Evolutionary conservation across 2,797 vertebrate genomes (phyloP).

Genomic region (Dipus sagitta): DNA sequence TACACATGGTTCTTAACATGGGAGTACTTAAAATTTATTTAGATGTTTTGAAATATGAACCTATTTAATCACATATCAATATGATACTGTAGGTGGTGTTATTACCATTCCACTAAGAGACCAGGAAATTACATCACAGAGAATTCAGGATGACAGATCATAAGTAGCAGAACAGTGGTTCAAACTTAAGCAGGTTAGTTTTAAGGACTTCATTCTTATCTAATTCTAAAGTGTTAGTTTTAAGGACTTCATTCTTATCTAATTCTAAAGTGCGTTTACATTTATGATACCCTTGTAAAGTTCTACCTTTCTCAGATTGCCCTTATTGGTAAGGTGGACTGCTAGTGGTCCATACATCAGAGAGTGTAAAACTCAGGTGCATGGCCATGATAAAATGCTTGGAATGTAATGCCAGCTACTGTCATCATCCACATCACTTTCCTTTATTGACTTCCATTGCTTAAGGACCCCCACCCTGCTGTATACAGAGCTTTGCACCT

Average conservation of each 20-base stretch:
- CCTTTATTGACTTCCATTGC: neutral
- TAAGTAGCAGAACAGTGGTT: neutral
- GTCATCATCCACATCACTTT: neutral
- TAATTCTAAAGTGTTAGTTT: neutral
- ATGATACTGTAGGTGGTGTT: neutral
- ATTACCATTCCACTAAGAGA: neutral
- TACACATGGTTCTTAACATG: neutral
- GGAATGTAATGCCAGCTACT: neutral
- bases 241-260: neutral
- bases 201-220: neutral
- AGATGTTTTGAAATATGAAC: conserved; percentile 14
- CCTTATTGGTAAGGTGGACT: neutral
- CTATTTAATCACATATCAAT: neutral
- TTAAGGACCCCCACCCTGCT: neutral
- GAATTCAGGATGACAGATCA: neutral
- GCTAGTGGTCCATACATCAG: neutral
- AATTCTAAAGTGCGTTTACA: neutral
- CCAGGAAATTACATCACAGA: neutral
- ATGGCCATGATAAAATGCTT: neutral
- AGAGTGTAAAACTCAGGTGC: neutral
- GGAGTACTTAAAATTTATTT: neutral
- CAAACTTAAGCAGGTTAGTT: neutral
- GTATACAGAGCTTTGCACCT: neutral
- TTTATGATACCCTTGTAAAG: neutral
- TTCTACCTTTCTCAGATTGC: neutral